Evolutionary conservation across 2,113 vertebrate genomes (phyloP).

Genomic region (Macroglossus sobrinus): DNA sequence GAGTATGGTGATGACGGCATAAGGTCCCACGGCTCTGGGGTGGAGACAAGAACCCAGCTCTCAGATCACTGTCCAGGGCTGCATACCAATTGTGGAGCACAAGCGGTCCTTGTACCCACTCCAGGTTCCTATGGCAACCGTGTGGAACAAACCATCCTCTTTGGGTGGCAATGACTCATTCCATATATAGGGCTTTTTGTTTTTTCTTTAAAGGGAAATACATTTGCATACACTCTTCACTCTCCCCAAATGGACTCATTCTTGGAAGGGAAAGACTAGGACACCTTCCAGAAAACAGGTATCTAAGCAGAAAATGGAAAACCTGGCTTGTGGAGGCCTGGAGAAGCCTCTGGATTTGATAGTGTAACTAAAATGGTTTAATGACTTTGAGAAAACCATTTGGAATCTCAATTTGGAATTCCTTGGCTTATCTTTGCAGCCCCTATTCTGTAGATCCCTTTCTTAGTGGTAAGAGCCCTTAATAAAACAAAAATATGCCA

Average conservation of each 20-base stretch:
- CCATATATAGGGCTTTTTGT: neutral
- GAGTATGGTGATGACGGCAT: neutral
- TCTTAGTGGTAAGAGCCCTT: neutral
- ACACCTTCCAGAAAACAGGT: neutral
- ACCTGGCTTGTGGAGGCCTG: neutral
- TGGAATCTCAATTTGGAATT: neutral
- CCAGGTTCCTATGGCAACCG: conserved; percentile 64
- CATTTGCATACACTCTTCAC: neutral
- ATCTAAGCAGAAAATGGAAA: neutral
- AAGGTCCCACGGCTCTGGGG: neutral
- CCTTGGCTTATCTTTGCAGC: neutral
- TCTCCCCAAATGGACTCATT: neutral
- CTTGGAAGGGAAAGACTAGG: neutral
- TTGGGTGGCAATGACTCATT: neutral
- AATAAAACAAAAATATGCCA: neutral
- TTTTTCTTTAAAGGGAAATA: neutral
- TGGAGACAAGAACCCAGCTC: neutral
- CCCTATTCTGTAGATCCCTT: neutral
- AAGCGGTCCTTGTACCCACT: neutral
- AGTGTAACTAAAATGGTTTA: neutral
- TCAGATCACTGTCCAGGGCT: neutral
- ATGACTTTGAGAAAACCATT: neutral
- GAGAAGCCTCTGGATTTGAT: neutral
- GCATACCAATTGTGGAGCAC: neutral
- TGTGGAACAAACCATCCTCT: conserved; percentile 22